phyloP scores from a whole-genome alignment of 2,113 vertebrate species.

The Bucco capensis region DNA sequence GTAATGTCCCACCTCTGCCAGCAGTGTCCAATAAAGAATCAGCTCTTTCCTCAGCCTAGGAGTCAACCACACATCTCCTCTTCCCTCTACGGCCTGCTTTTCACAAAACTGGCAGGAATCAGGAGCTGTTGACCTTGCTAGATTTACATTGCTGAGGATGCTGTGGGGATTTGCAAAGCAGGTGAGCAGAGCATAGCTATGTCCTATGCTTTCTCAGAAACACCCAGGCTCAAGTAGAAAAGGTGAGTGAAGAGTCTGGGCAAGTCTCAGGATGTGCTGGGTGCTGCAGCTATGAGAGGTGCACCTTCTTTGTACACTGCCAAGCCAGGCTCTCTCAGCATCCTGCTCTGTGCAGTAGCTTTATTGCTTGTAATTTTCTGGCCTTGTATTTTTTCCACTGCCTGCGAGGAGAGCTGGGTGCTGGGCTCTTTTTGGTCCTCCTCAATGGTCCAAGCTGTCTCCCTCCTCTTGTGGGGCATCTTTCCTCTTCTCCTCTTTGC shows the following conservation, averaged over 20 bases:
- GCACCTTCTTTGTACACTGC: not conserved
- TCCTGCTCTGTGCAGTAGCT: rapidly evolving
- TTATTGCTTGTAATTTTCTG: not conserved
- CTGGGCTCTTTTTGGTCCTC: not conserved
- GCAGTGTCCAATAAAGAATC: not conserved
- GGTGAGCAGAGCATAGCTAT: not conserved
- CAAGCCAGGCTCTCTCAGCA: not conserved
- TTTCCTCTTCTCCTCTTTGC: not conserved
- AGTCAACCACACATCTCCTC: not conserved
- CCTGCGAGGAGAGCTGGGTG: not conserved
- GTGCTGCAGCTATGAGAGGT: not conserved
- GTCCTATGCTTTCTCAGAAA: not conserved
- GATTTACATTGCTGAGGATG: not conserved
- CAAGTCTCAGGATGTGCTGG: rapidly evolving
- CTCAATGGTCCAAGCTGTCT: not conserved
- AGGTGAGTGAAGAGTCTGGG: not conserved
- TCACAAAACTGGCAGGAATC: not conserved
- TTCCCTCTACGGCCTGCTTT: not conserved
- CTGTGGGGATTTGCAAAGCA: not conserved
- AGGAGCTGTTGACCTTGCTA: not conserved
- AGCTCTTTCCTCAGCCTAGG: not conserved
- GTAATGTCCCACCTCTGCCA: not conserved
- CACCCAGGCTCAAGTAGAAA: not conserved
- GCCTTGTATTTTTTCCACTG: not conserved
- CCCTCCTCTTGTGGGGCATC: not conserved